Evolutionary conservation across 2,888 invertebrate species (phyloP).

Genomic region (Thera britannica): DNA sequence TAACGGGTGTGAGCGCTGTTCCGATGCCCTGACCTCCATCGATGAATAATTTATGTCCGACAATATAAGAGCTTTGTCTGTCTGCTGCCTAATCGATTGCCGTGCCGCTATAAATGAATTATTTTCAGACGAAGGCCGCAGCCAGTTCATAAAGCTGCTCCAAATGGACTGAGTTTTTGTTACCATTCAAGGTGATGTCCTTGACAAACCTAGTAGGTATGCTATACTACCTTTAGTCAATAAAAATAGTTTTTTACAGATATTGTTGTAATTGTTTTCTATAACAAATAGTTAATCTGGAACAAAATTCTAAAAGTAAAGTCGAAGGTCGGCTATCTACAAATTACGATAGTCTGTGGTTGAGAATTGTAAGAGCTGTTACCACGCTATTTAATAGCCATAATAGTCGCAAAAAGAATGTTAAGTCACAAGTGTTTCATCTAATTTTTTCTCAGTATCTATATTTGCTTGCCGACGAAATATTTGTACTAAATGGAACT

Average conservation of each 20-base stretch:
- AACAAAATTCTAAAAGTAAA: constrained; percentile 3
- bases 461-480: constrained; percentile 48
- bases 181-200: constrained; percentile 49
- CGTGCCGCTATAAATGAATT: constrained; percentile 58
- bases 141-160: constrained; percentile 47
- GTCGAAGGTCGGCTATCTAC: constrained; percentile 4
- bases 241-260: constrained; percentile 5
- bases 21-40: constrained; percentile 38
- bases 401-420: neutral
- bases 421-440: constrained; percentile 38
- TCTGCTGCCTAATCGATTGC: constrained; percentile 60
- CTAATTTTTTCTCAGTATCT: constrained; percentile 29
- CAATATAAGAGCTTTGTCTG: constrained; percentile 58
- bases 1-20: constrained; percentile 34
- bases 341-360: neutral
- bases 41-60: constrained; percentile 65
- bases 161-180: constrained; percentile 48
- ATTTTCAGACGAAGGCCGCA: constrained; percentile 60
- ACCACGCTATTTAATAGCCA: neutral
- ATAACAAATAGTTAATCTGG: constrained; percentile 1
- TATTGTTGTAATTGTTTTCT: neutral
- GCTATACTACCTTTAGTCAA: constrained; percentile 1
- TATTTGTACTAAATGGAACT: constrained; percentile 48
- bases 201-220: constrained; percentile 36
- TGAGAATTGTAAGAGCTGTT: constrained; percentile 7